A percentile compares a stretch with the other conserved stretches of the same genome.
Evolutionary conservation across 2,888 invertebrate species (phyloP).

Genomic region (Suillia variegata): DNA sequence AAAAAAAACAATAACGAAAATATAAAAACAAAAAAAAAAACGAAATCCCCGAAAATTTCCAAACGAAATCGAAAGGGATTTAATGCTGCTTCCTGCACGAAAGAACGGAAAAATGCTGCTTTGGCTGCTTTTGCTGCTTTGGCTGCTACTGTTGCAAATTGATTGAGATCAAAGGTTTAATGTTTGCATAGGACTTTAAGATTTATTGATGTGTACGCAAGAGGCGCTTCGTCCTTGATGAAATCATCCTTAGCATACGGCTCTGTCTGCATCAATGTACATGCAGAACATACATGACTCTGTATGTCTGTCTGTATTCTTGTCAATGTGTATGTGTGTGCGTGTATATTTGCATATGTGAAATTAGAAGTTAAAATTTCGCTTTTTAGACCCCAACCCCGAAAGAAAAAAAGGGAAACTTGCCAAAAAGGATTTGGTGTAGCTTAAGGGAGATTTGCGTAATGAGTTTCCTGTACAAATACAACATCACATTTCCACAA

Average conservation of each 20-base stretch:
- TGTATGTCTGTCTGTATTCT: neutral
- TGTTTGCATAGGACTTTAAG: slow-evolving; percentile 38
- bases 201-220: slow-evolving; percentile 33
- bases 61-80: slow-evolving; percentile 1
- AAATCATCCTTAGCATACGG: neutral
- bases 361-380: slow-evolving; percentile 26
- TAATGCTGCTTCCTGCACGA: neutral
- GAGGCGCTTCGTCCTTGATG: slow-evolving; percentile 6
- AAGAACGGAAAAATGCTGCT: neutral
- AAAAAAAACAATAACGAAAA: too few relatives aligned
- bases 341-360: slow-evolving; percentile 16
- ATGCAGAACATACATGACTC: neutral
- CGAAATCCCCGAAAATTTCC: neutral
- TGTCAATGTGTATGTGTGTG: neutral
- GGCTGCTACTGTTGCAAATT: too few relatives aligned
- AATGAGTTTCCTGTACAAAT: slow-evolving; percentile 52
- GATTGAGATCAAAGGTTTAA: slow-evolving; percentile 34
- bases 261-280: slow-evolving; percentile 1
- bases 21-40: neutral
- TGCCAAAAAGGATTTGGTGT: slow-evolving; percentile 40
- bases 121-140: too few relatives aligned
- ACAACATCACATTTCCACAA: too few relatives aligned
- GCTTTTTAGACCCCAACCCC: slow-evolving; percentile 9
- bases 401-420: too few relatives aligned
- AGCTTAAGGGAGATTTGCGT: slow-evolving; percentile 47